These are phyloP conservation scores for Blastobasis lacticolella DNA, from an alignment of 2,888 invertebrate species.

Conservation along the genomic window DNA sequence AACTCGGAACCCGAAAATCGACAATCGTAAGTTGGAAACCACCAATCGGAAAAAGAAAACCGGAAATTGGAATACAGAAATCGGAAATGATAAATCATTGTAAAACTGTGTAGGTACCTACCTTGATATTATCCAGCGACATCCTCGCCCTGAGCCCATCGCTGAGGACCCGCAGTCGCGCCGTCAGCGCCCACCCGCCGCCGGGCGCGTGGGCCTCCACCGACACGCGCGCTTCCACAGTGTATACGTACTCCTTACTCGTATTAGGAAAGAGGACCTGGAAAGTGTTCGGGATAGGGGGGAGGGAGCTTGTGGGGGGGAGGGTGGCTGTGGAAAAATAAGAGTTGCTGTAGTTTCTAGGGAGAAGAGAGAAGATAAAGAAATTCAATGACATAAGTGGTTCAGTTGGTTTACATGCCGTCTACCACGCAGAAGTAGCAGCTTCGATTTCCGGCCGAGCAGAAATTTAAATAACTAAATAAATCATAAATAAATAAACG, in stretches of 20 bases:
- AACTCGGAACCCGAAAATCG: too few relatives aligned
- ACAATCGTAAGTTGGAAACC: too few relatives aligned
- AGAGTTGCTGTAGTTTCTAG: too few relatives aligned
- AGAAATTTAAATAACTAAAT: too few relatives aligned
- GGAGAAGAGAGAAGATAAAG: too few relatives aligned
- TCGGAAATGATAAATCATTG: too few relatives aligned
- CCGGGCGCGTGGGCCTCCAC: conserved; percentile 40
- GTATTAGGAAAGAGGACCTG: conserved; percentile 43
- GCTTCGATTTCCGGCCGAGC: too few relatives aligned
- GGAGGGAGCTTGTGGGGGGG: conserved; percentile 3
- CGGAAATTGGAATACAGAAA: too few relatives aligned
- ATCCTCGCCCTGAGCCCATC: conserved; percentile 46
- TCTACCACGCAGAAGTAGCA: too few relatives aligned
- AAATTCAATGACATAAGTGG: too few relatives aligned
- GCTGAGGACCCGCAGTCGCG: conserved; percentile 33
- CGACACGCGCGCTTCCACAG: conserved; percentile 46
- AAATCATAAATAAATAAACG: too few relatives aligned
- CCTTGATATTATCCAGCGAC: conserved; percentile 42
- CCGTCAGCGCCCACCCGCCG: conserved; percentile 47
- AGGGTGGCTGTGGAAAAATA: conserved; percentile 29
- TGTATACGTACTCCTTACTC: conserved; percentile 40
- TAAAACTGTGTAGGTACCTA: conserved; percentile 22
- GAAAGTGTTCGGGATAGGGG: conserved; percentile 17
- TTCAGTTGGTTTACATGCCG: too few relatives aligned
- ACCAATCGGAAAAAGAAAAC: not conserved